Conservation (phyloP, 2,113 vertebrate genomes). For the Mirounga angustirostris region DNA sequence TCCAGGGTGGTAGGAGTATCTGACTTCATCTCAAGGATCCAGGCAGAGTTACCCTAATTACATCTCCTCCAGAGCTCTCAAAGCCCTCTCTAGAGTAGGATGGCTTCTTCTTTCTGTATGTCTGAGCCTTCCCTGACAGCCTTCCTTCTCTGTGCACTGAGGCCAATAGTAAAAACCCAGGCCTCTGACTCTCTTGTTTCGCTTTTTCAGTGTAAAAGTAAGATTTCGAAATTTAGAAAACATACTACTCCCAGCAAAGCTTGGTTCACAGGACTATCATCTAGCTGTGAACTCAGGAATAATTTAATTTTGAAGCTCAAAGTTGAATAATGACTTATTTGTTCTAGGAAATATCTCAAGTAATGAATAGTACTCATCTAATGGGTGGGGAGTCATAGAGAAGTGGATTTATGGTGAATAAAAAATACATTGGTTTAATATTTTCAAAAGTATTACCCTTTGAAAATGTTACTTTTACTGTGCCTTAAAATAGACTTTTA, state of each 20-base stretch:
- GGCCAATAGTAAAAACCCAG: not conserved
- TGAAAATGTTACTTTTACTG: constrained; percentile 57
- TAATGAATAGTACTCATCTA: constrained; percentile 61
- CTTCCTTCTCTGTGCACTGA: not conserved
- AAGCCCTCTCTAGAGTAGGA: not conserved
- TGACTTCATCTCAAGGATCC: not conserved
- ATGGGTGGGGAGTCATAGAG: constrained; percentile 5
- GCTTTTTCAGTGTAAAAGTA: constrained; percentile 24
- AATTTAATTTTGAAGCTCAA: constrained; percentile 55
- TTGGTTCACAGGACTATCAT: constrained; percentile 52
- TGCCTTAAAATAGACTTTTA: constrained; percentile 72
- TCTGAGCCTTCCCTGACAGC: not conserved
- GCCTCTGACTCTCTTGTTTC: not conserved
- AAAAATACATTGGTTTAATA: constrained; percentile 65
- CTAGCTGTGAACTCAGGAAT: constrained; percentile 22
- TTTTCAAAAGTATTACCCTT: constrained; percentile 60
- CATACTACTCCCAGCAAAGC: not conserved
- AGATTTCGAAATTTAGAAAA: constrained; percentile 57
- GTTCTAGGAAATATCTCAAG: constrained; percentile 65
- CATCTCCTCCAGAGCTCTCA: not conserved
- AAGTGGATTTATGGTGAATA: constrained; percentile 62
- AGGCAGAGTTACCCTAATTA: not conserved
- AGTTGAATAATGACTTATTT: constrained; percentile 70
- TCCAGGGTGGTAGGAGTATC: not conserved
- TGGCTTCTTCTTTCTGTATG: not conserved